Conservation (phyloP, 2,113 vertebrate species). For the Seriola aureovittata region DNA sequence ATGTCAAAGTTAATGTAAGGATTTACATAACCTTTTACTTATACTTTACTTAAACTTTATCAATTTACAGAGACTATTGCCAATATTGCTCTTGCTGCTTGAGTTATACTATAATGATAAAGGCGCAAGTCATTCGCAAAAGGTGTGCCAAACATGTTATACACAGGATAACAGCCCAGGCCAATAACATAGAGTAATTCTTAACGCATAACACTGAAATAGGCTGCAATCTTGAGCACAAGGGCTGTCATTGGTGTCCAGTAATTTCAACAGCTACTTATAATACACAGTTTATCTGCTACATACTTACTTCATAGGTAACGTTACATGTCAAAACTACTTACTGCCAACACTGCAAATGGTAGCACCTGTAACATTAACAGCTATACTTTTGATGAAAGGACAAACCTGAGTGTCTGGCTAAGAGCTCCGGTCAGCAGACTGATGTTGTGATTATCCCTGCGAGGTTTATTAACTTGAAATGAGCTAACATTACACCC, state of each 20-base stretch:
- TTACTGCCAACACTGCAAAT: constrained; percentile 39
- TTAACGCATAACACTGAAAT: not conserved
- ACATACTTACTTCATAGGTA: not conserved
- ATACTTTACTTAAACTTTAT: not conserved
- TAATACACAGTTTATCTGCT: constrained; percentile 36
- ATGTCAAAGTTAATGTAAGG: not conserved
- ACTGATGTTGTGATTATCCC: not conserved
- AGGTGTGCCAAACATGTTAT: constrained; percentile 6
- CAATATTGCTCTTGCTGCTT: not conserved
- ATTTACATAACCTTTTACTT: not conserved
- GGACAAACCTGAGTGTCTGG: not conserved
- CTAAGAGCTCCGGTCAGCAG: constrained; percentile 5
- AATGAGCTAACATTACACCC: not conserved
- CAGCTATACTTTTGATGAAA: not conserved
- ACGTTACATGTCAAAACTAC: constrained; percentile 54
- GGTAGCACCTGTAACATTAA: constrained; percentile 48
- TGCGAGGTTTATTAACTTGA: not conserved
- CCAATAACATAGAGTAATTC: not conserved
- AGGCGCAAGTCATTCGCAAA: constrained; percentile 10
- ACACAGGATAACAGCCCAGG: not conserved
- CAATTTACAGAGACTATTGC: not conserved
- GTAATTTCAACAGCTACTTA: constrained; percentile 47
- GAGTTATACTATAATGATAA: not conserved
- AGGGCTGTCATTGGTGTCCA: not conserved
- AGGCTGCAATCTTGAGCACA: not conserved